These are phyloP conservation scores for Sebastes schlegelii DNA, from an alignment of 2,113 vertebrate genomes.

Conservation along the genomic window DNA sequence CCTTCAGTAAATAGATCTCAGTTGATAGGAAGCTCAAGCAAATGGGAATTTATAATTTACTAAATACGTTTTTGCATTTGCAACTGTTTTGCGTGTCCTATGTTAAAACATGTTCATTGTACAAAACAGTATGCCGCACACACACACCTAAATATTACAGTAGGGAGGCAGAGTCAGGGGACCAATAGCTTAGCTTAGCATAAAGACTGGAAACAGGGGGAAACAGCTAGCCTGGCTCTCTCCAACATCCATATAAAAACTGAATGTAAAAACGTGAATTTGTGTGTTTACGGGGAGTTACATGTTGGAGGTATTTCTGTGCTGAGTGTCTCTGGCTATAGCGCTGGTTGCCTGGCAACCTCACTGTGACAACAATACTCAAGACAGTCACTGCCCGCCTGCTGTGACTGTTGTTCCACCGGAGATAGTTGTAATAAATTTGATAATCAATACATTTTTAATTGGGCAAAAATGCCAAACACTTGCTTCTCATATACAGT, in stretches of 20 bases:
- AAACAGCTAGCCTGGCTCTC: neutral
- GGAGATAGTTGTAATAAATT: neutral
- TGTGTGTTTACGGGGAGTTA: neutral
- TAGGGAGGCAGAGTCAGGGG: neutral
- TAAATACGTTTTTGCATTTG: neutral
- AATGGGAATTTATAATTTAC: neutral
- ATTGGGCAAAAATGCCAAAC: neutral
- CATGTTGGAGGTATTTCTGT: neutral
- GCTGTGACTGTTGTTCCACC: neutral
- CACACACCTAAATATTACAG: neutral
- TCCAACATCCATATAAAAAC: neutral
- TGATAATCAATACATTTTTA: neutral
- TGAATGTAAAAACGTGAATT: neutral
- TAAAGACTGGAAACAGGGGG: neutral
- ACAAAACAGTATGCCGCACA: neutral
- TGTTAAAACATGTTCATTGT: neutral
- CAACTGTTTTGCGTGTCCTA: neutral
- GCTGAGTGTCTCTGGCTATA: neutral
- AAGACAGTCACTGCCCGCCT: neutral
- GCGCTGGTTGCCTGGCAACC: neutral
- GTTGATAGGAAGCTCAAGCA: neutral
- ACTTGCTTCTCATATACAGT: neutral
- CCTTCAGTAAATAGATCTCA: neutral
- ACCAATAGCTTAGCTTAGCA: slow-evolving; percentile 3
- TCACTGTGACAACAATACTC: neutral